A percentile compares a stretch with the other conserved stretches of the same genome.
phyloP scores from a whole-genome alignment of 2,888 invertebrate genomes.

The Nomada flava region DNA sequence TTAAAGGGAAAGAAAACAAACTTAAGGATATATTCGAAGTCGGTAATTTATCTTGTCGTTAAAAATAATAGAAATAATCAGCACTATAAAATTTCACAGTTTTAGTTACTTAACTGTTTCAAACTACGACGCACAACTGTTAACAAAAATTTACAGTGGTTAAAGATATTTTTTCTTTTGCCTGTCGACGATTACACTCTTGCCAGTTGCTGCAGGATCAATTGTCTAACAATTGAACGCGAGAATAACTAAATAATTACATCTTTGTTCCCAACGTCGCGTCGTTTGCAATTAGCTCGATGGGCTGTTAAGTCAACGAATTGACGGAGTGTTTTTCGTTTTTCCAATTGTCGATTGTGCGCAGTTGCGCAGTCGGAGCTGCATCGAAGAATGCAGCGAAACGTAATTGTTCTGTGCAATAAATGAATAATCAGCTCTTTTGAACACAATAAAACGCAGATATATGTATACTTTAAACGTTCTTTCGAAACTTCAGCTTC shows the following conservation, averaged over 20 bases:
- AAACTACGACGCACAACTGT: too few relatives aligned
- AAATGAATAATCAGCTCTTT: background rate
- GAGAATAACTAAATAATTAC: constrained; percentile 17
- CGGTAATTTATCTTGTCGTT: too few relatives aligned
- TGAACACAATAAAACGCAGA: background rate
- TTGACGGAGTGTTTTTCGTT: background rate
- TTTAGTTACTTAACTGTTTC: too few relatives aligned
- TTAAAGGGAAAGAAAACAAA: too few relatives aligned
- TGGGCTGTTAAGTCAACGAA: constrained; percentile 1
- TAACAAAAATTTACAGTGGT: background rate
- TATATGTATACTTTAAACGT: too few relatives aligned
- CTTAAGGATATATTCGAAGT: too few relatives aligned
- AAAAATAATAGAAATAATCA: too few relatives aligned
- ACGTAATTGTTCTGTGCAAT: background rate
- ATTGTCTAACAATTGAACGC: background rate
- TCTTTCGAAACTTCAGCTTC: background rate
- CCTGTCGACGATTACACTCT: background rate
- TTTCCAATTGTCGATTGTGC: background rate
- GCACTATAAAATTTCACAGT: too few relatives aligned
- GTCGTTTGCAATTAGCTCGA: background rate
- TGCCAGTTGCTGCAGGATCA: background rate
- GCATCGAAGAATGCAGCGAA: background rate
- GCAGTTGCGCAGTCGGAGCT: background rate
- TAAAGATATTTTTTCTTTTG: too few relatives aligned
- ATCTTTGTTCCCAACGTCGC: background rate